Evolutionary conservation across 2,888 invertebrate genomes (phyloP), one percentile per base, ranked within the genome.

Genomic region (Lissonota sp.): DNA sequence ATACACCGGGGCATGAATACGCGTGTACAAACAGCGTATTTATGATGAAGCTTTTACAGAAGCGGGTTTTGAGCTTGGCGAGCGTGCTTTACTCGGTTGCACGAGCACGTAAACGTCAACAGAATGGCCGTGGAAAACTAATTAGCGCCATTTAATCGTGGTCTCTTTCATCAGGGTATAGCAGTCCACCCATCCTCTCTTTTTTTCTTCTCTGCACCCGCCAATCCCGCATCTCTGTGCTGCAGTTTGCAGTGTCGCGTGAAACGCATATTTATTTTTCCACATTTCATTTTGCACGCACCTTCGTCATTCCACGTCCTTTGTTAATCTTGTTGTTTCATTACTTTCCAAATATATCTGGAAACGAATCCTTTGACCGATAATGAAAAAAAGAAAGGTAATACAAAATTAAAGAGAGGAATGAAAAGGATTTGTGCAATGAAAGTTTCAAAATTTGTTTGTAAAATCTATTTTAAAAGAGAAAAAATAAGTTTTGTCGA

Each of bases 121-220:
- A 67, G 71, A 82, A 79, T 71, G 75, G 71, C 67, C 74, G 78
- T 69, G 74, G 67, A 79, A 82, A 82, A 78, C 74, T 82, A 82
- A 82, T 82, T 82, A 82, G 81, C 81, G 81, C 67, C 57, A 82
- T 82, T 82, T 82, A 82, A 79, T 75, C 78, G 81, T 72, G 78
- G 51, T 60, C 67, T 82, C 71, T 82, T 79, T 79, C 78, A 74
- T 71, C 60, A 62, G 62, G 60, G 16, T 14, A 16, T 16, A 8
- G 12, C 12, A 10, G 8, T 12, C 46, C 6, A 8, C 39, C 39
- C 44, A 53, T 14, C 10, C 6, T 7, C 53, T 6, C 6, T 53
- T 4, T n/a, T 12, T 16, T 6, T 14, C 53, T 53, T 16, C 6
- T 14, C 53, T 53, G 26, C 26, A 26, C 26, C 26, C 26, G 26